Evolutionary conservation across 1,140 invertebrate species (phyloP), one percentile per base, ranked within the genome.

Genomic region (Latrodectus geometricus): DNA sequence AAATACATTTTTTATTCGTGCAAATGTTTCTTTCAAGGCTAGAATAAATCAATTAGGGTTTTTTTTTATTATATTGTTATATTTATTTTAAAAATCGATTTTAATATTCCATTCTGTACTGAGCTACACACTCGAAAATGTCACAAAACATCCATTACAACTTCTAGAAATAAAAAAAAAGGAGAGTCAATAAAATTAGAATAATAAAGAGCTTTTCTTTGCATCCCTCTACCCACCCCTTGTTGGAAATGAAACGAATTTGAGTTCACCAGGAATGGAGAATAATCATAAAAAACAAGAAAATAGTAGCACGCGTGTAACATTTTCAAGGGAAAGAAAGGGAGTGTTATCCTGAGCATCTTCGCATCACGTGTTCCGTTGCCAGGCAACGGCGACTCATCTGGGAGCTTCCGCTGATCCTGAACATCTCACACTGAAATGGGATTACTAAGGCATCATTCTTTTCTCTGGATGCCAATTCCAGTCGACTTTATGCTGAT

Each of bases 221-320:
- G 35, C 5, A 35, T 35, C 17, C 8, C 17, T 61, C 54, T 3
- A 82, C 69, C 21, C 14, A 23, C 14, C 52, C 21, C 20, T 73
- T 54, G 48, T 74, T 4, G 5, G 68, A 72, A 82, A 82, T 65
- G 70, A 82, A 82, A 73, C 23, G 70, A 73, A 82, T 73, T 66
- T 73, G 35, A 1, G 78, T 81, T 82, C 23, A 48, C 21, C 17
- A 82, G 50, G 80, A 20, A n/a, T 49, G 69, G 12, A 48, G 23
- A 82, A 82, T 82, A 82, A 70, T 82, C 80, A 82, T 82, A 73
- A 82, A 73, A 73, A 82, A 82, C 72, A 8, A 61, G 54, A 61
- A 61, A 61, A 61, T 8, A 61, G 54, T 8, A 17, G 11, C 11
- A 61, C 54, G 11, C 54, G 11, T 61, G 54, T 14, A 61, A 14